These are phyloP conservation scores for Chamaea fasciata DNA, from an alignment of 2,113 vertebrate species.

Conservation along the genomic window DNA sequence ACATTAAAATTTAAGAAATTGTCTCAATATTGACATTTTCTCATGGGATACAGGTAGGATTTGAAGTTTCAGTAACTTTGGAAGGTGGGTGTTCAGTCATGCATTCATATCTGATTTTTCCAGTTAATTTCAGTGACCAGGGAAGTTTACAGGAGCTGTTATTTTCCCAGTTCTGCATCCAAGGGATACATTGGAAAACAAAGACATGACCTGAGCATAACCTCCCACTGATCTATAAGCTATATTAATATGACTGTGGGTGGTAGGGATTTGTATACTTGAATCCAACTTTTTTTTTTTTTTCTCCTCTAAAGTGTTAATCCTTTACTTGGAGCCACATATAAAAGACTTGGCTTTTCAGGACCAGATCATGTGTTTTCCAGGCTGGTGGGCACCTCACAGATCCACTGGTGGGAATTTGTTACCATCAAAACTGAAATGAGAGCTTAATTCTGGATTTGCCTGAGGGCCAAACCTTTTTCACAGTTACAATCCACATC, in stretches of 20 bases:
- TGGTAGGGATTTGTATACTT: background rate
- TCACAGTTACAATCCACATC: background rate
- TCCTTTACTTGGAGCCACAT: background rate
- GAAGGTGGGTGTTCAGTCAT: background rate
- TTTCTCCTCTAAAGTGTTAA: background rate
- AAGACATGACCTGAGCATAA: background rate
- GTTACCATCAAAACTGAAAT: background rate
- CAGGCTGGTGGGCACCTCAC: background rate
- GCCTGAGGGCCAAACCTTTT: background rate
- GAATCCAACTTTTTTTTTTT: background rate
- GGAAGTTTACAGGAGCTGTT: background rate
- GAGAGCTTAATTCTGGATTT: slow-evolving; percentile 12
- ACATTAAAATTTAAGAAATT: background rate
- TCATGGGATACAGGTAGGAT: background rate
- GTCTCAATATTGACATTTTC: background rate
- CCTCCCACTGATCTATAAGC: background rate
- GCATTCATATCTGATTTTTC: background rate
- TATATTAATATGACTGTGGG: background rate
- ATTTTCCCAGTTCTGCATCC: background rate
- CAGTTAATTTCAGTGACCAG: background rate
- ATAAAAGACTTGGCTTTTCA: background rate
- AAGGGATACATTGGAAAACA: background rate
- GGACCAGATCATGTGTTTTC: background rate
- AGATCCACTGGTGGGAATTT: slow-evolving; percentile 32
- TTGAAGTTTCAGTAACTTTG: background rate